A percentile compares a stretch with the other conserved stretches of the same genome.
Evolutionary conservation across 2,888 invertebrate species (phyloP).

Genomic region (Prosopocoilus inquinatus): DNA sequence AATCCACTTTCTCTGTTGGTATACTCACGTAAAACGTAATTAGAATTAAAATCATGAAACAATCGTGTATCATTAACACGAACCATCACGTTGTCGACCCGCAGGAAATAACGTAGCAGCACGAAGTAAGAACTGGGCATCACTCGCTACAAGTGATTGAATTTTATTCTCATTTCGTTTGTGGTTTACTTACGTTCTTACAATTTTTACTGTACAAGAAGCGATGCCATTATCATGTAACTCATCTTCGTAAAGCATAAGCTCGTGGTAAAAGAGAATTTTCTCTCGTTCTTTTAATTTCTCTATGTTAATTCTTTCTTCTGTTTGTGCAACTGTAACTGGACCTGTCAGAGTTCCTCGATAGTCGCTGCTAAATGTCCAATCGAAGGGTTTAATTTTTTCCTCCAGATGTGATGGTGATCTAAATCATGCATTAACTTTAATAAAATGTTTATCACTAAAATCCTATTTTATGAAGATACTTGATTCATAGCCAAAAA

Average conservation of each 20-base stretch:
- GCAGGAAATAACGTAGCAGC: slow-evolving; percentile 83
- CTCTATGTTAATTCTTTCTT: slow-evolving; percentile 81
- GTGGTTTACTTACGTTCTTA: slow-evolving; percentile 51
- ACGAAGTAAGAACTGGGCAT: slow-evolving; percentile 95
- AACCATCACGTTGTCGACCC: slow-evolving; percentile 91
- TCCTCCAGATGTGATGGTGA: slow-evolving; percentile 67
- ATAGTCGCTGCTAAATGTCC: slow-evolving; percentile 96
- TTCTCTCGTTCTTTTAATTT: slow-evolving; percentile 84
- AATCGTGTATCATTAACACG: slow-evolving; percentile 85
- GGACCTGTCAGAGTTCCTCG: slow-evolving; percentile 72
- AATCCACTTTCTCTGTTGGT: slow-evolving; percentile 76
- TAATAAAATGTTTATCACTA: slow-evolving; percentile 2
- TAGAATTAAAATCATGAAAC: slow-evolving; percentile 73
- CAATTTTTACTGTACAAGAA: slow-evolving; percentile 88
- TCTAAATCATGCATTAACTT: slow-evolving; percentile 52
- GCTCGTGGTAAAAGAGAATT: slow-evolving; percentile 91
- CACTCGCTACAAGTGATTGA: slow-evolving; percentile 69
- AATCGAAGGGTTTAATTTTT: slow-evolving; percentile 88
- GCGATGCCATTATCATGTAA: slow-evolving; percentile 97
- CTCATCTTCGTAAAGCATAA: slow-evolving; percentile 96
- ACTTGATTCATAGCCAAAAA: no score
- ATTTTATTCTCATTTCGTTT: not conserved
- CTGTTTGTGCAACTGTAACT: slow-evolving; percentile 61
- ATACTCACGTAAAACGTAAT: slow-evolving; percentile 80
- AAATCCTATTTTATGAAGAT: no score